Conservation (phyloP, 2,888 invertebrate species). For the Cryptus armator region DNA sequence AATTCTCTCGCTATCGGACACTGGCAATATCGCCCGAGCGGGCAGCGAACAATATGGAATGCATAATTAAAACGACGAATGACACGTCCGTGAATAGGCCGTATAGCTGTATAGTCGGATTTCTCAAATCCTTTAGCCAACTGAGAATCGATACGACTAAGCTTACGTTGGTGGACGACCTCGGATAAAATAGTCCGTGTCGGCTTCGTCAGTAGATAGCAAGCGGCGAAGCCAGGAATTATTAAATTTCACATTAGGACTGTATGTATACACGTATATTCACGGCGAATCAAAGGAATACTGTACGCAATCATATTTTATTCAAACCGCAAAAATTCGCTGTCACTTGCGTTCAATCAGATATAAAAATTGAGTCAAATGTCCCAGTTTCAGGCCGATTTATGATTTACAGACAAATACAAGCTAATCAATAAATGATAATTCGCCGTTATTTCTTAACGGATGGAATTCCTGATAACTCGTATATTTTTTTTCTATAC, state of each 20-base stretch:
- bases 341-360: neutral
- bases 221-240: neutral
- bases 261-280: neutral
- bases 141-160: slow-evolving; percentile 14
- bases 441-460: no score
- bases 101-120: slow-evolving; percentile 6
- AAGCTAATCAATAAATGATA: no score
- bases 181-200: slow-evolving; percentile 3
- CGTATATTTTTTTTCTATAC: no score
- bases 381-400: no score
- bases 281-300: neutral
- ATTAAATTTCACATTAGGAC: slow-evolving; percentile 14
- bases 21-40: slow-evolving; percentile 28
- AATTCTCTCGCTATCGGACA: slow-evolving; percentile 10
- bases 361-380: neutral
- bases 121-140: slow-evolving; percentile 24
- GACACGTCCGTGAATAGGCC: slow-evolving; percentile 21
- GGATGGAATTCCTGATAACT: no score
- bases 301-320: neutral
- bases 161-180: neutral
- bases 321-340: neutral
- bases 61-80: slow-evolving; percentile 44
- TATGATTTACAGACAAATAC: no score
- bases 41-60: slow-evolving; percentile 33
- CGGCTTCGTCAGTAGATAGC: neutral